Base-by-base conservation (phyloP, 2,797 vertebrate species). In the Chaenodraco wilsoni region DNA sequence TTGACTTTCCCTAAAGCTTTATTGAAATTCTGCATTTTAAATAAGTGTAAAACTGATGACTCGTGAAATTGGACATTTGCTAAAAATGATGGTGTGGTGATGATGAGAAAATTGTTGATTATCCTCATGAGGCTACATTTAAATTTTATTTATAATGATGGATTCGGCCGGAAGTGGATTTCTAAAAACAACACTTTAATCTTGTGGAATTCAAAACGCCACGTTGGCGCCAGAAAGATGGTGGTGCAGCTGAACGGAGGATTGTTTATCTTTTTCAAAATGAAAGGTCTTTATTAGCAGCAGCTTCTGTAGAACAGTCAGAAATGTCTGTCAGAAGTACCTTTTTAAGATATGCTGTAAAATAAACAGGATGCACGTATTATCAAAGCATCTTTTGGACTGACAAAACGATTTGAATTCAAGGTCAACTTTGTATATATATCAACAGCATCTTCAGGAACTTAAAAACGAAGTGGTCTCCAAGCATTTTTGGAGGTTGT, bases 101-200 rank as follows among this genome's bases (percentile, higher is more conserved):
- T 10, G 11, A 51, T 6, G 65, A 61, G 5, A 65, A 41, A 62
- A 44, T 49, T 41, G 46, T 59, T 60, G 15, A 69, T 60, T 50
- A 58, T 31, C 16, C 17, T 41, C 16, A 17, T 13, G 45, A 43
- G 72, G 61, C 62, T 31, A 70, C 3, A 79, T 78, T 80, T 41
- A 23, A 58, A 71, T 44, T 40, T 11, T 27, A 71, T 44, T 40
- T 11, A 33, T 60, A 23, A 21, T 33, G 40, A 2, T n/a, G 33
- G 27, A 49, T 50, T 65, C 49, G 8, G 16, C 58, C 33, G 43
- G 1, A 31, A 41, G 17, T 60, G 27, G 23, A 65, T 59, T 33
- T 57, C 14, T 69, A 66, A 67, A 59, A 55, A 58, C 1, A 0
- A n/a, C 15, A 31, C 44, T 60, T 63, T 69, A 76, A 68, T 59